Evolutionary conservation across 1,140 invertebrate genomes (phyloP), one percentile per base, ranked within the genome.

Genomic region (Argopecten irradians): DNA sequence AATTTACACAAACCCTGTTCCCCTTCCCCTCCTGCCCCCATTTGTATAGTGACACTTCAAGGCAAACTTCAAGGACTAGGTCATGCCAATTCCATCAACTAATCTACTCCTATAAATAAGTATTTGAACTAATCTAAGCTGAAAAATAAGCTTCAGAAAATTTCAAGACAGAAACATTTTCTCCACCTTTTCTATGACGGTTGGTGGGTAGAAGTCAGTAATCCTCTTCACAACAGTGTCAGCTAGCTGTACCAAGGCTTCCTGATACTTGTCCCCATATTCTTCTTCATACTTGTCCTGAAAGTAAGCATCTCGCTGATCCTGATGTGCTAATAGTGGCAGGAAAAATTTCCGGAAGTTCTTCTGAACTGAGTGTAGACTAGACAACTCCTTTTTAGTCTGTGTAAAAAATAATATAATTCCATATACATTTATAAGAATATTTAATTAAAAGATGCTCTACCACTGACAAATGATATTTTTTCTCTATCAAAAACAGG

Each of bases 281-380:
- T 89, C 88, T 22, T 89, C 88, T 43, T 86, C 34, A 46, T 34
- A 89, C 19, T 89, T 86, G 28, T 89, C 86, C 34, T 0, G n/a
- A 33, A 89, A 85, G 35, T 89, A 89, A 16, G 41, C 86, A 9
- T 41, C 82, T 34, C 85, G 19, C 16, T 43, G 86, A 34, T 35
- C 84, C 16, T 55, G 32, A 34, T 85, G 55, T 34, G 88, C 88
- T 55, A 83, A 16, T 16, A 89, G 36, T 34, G 88, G 83, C 16
- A 89, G 43, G 28, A 87, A 89, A 85, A 89, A 89, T 19, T 87
- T 89, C 32, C 88, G 85, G 28, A 89, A 89, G 35, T 89, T 89
- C 41, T 33, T 89, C 35, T 89, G 43, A 5, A 71, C 88, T n/a
- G 83, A 84, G 28, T 86, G 82, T 5, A 89, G 35, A 19, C 88